phyloP scores from a whole-genome alignment of 1,140 invertebrate genomes.

The Panonychus citri region DNA sequence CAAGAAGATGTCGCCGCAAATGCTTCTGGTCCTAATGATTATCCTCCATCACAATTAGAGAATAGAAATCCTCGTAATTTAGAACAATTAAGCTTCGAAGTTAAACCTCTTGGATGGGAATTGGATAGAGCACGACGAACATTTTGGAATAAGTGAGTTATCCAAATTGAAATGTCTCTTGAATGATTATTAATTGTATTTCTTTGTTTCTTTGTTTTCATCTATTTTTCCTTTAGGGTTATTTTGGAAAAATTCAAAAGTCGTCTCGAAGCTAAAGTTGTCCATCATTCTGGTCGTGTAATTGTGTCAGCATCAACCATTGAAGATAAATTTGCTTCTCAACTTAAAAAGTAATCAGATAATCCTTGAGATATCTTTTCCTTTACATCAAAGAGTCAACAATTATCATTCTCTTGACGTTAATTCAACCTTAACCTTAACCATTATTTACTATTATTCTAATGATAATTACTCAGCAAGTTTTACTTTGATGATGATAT shows the following conservation, averaged over 20 bases:
- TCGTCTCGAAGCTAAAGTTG: constrained; percentile 3
- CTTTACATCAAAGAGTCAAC: neutral
- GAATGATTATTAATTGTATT: neutral
- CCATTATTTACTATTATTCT: neutral
- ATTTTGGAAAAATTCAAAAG: constrained; percentile 6
- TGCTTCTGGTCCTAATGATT: constrained; percentile 1
- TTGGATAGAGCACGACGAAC: neutral
- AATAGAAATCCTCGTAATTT: constrained; percentile 13
- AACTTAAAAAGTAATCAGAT: neutral
- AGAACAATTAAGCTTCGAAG: constrained; percentile 6
- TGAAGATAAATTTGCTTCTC: neutral
- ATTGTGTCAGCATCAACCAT: constrained; percentile 3
- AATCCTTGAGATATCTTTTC: neutral
- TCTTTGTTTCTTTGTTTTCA: neutral
- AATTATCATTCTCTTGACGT: neutral
- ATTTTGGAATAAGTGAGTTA: constrained; percentile 9
- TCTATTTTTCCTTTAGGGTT: constrained; percentile 1
- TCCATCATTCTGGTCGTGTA: constrained; percentile 7
- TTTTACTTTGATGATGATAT: no score
- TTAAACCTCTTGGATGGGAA: constrained; percentile 9
- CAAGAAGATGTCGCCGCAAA: constrained; percentile 1
- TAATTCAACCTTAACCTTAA: neutral
- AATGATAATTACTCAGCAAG: neutral
- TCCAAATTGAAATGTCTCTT: neutral
- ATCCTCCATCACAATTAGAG: neutral